Evolutionary conservation across 2,797 vertebrate genomes (phyloP), one percentile per base, ranked within the genome.

Genomic region (Melanotaenia nigrans): DNA sequence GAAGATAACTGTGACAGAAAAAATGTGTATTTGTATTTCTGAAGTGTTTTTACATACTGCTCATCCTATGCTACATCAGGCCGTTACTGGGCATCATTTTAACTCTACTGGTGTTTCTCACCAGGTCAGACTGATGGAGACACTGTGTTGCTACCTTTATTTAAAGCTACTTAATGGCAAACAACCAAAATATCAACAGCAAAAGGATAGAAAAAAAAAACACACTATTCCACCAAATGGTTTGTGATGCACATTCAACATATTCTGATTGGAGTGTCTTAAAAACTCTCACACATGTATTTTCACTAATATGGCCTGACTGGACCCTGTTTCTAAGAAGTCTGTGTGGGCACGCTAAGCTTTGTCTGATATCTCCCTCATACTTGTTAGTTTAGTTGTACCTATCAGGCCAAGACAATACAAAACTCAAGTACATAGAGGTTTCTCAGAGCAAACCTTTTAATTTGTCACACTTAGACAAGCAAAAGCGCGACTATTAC

Each of bases 281-380:
- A 28, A 28, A 28, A 28, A 28, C 28, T 28, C 28, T 28, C 28
- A 28, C 28, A 28, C 28, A 28, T 28, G 28, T 28, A 28, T 28
- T 28, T 72, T 61, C 73, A 60, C 68, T 69, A 11, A 32, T 3
- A 54, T 32, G 11, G 32, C 64, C 56, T 75, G 72, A 70, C 76
- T 58, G 69, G 51, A 70, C 2, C 11, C 6, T 6, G 67, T 54
- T 22, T 49, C 61, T 70, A 51, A 30, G 62, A 71, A 33, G 59
- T 57, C 42, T 2, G 38, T 2, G 77, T 78, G 67, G 68, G 64
- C 66, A 5, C 30, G 4, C 5, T 30, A 45, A 59, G 38, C 20
- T 56, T 47, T 65, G 75, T 73, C 36, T 77, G 33, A 72, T 56
- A n/a, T 64, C 61, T 42, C 25, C 16, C 32, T 69, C 45, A 1